These are phyloP conservation scores for Orientallactaga bullata DNA, from an alignment of 2,113 vertebrate species.

Conservation along the genomic window DNA sequence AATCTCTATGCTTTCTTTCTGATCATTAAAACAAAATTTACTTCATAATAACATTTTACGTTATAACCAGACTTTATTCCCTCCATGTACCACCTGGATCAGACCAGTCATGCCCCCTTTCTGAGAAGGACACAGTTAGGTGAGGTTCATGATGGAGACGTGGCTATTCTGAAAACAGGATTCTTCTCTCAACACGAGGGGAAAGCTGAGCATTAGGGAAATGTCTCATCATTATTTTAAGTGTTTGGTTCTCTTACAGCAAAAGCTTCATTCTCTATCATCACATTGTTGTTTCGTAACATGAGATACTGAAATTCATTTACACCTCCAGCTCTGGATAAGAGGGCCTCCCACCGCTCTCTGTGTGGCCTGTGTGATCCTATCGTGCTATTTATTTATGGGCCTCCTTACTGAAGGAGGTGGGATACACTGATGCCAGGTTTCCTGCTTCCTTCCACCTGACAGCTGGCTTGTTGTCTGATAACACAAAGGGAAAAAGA, in stretches of 20 bases:
- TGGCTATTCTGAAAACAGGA: slow-evolving; percentile 37
- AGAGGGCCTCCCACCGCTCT: slow-evolving; percentile 59
- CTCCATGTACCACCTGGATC: slow-evolving; percentile 17
- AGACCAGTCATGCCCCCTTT: slow-evolving; percentile 3
- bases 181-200: slow-evolving; percentile 57
- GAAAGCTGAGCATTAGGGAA: slow-evolving; percentile 55
- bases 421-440: slow-evolving; percentile 34
- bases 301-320: slow-evolving; percentile 73
- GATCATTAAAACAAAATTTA: slow-evolving; percentile 33
- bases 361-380: slow-evolving; percentile 50
- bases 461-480: slow-evolving; percentile 71
- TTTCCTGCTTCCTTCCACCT: slow-evolving; percentile 54
- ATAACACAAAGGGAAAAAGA: slow-evolving; percentile 69
- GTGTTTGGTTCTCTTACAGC: slow-evolving; percentile 46
- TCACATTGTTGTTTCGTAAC: slow-evolving; percentile 65
- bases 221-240: slow-evolving; percentile 59
- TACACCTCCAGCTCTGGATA: slow-evolving; percentile 59
- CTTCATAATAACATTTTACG: slow-evolving; percentile 28
- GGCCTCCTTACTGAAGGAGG: slow-evolving; percentile 37
- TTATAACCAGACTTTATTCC: background rate
- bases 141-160: slow-evolving; percentile 3
- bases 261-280: slow-evolving; percentile 70
- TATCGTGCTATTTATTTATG: slow-evolving; percentile 69
- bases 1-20: background rate
- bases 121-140: background rate